These are phyloP conservation scores for Sebastes diaconus DNA, from an alignment of 2,797 vertebrate species.

Conservation along the genomic window DNA sequence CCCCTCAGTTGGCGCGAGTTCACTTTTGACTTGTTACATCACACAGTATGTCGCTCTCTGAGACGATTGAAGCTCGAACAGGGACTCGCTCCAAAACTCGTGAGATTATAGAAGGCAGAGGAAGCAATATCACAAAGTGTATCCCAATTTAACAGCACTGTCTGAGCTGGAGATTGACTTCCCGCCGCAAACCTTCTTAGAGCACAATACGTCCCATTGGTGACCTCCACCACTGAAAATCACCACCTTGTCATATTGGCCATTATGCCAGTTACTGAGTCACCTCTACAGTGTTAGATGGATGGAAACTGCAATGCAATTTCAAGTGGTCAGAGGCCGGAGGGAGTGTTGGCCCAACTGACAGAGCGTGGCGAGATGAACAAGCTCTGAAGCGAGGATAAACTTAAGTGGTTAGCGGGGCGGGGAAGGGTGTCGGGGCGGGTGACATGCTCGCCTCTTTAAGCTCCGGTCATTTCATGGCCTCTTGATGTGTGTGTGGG, in stretches of 20 bases:
- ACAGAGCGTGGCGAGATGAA: constrained; percentile 42
- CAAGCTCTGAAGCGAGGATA: constrained; percentile 27
- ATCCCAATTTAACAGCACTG: neutral
- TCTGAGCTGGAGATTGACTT: neutral
- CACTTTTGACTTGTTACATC: constrained; percentile 55
- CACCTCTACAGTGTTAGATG: constrained; percentile 28
- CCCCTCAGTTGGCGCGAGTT: constrained; percentile 32
- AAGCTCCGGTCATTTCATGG: constrained; percentile 44
- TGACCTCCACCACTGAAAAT: constrained; percentile 18
- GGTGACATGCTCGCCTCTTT: constrained; percentile 5
- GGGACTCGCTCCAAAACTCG: neutral
- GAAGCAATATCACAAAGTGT: neutral
- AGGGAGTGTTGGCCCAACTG: constrained; percentile 27
- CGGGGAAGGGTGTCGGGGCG: neutral
- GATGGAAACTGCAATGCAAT: constrained; percentile 33
- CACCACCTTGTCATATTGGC: constrained; percentile 33
- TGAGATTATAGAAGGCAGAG: neutral
- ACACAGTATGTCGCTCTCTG: constrained; percentile 31
- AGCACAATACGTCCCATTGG: neutral
- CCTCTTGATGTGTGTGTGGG: constrained; percentile 20
- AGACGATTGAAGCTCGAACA: neutral
- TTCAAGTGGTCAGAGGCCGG: constrained; percentile 36
- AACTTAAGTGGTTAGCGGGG: constrained; percentile 11
- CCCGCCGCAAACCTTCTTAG: neutral
- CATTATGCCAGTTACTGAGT: constrained; percentile 34